Conservation (phyloP, 1,140 invertebrate species). For the Panagrolaimus sp. region DNA sequence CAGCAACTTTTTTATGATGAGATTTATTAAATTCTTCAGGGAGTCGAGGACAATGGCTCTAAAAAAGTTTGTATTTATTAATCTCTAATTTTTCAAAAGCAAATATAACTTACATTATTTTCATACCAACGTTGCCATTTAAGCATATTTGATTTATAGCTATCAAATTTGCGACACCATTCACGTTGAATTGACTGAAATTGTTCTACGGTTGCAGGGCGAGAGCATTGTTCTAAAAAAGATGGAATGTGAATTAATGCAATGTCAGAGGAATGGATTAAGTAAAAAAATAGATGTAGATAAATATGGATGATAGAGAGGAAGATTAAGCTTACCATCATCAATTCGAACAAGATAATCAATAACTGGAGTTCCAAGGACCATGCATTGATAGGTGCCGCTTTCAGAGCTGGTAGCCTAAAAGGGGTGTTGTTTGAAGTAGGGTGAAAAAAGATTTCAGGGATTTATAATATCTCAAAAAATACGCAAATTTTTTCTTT, state of each 20-base stretch:
- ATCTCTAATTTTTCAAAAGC: neutral
- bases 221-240: conserved; percentile 44
- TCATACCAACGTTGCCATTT: conserved; percentile 48
- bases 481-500: too few relatives aligned
- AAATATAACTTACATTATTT: conserved; percentile 29
- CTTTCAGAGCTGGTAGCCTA: conserved; percentile 30
- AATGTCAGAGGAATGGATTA: neutral
- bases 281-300: too few relatives aligned
- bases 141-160: conserved; percentile 39
- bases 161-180: conserved; percentile 45
- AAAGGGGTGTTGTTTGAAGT: too few relatives aligned
- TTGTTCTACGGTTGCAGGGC: conserved; percentile 45
- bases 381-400: conserved; percentile 41
- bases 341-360: conserved; percentile 35
- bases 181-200: conserved; percentile 50
- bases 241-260: too few relatives aligned
- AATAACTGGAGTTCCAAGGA: conserved; percentile 19
- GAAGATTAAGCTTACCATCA: conserved; percentile 27
- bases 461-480: too few relatives aligned
- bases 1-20: conserved; percentile 7
- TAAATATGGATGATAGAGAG: too few relatives aligned
- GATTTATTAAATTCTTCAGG: conserved; percentile 12
- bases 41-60: conserved; percentile 28
- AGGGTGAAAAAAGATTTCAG: too few relatives aligned
- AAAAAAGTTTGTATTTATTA: conserved; percentile 1